Base-by-base conservation (phyloP, 2,113 vertebrate genomes). In the Rutilus rutilus region DNA sequence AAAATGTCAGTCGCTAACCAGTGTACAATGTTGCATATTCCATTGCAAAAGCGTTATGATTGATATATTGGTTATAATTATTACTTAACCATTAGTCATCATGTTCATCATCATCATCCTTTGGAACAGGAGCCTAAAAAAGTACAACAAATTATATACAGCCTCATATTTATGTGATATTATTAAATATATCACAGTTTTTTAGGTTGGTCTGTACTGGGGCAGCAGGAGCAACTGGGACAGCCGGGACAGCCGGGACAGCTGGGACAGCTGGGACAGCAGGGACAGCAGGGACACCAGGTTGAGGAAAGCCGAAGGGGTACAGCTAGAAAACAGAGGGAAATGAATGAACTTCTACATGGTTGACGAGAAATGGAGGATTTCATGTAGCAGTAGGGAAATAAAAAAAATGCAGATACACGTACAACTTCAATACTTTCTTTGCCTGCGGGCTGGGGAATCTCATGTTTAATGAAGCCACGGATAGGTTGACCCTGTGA, bases 381-480 rank as follows among this genome's bases (percentile, higher is more conserved):
- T 25, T 47, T 65, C 11, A 52, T 5, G 27, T 15, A 11, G 17
- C 17, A 81, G 21, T 82, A 36, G 27, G 5, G 7, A 19, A 25
- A 19, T n/a, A 42, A 15, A 36, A 64, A 19, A 33, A 10, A 3
- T 7, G 39, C 8, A 42, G 30, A 27, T 27, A 14, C 65, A 87
- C 90, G 88, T 79, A 94, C 93, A 52, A 93, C 57, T 5, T 93
- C 92, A 47, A 89, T 60, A 19, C 67, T 87, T 17, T 86, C 89
- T 78, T 11, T 69, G 30, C 90, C 91, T 12, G 83, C 81, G 3
- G 86, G 42, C 57, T 88, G 15, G 1, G 65, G 87, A 65, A 93
- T 85, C 76, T 91, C 91, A 11, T 93, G 91, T 85, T 93, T 93
- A 59, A 93, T 90, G 80, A 92, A 92, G 52, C 93, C 90, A 6